A percentile compares a stretch with the other conserved stretches of the same genome.
phyloP scores from a whole-genome alignment of 2,113 vertebrate genomes.

The Lutjanus erythropterus region DNA sequence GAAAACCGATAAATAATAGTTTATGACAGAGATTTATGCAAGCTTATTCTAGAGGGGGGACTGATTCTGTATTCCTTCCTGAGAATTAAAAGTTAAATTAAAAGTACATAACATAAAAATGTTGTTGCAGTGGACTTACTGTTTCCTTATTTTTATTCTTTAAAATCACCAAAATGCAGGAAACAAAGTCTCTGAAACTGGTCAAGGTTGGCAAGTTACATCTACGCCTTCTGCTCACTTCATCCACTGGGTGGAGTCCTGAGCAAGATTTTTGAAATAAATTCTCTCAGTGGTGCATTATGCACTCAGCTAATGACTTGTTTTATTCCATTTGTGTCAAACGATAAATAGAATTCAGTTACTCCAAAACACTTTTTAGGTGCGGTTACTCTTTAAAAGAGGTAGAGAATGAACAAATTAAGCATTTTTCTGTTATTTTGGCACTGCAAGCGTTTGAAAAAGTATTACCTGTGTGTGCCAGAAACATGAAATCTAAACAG shows the following conservation, averaged over 20 bases:
- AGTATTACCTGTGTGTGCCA: background rate
- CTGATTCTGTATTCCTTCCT: too few species aligned
- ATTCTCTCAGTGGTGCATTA: background rate
- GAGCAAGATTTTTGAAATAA: background rate
- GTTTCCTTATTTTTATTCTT: too few species aligned
- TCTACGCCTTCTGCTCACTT: background rate
- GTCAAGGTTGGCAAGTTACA: too few species aligned
- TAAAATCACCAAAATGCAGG: too few species aligned
- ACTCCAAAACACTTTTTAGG: background rate
- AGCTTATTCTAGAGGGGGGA: too few species aligned
- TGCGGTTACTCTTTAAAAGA: background rate
- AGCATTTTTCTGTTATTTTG: constrained; percentile 4
- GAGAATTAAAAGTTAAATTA: too few species aligned
- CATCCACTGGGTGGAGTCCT: background rate
- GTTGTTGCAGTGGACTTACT: too few species aligned
- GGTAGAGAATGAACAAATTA: background rate
- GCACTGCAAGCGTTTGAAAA: constrained; percentile 12
- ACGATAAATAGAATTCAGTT: background rate
- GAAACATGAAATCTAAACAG: background rate
- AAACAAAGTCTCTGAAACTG: too few species aligned
- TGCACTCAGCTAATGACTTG: background rate
- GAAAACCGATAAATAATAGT: too few species aligned
- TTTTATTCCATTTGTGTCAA: background rate
- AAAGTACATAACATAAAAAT: too few species aligned
- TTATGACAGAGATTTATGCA: too few species aligned